phyloP scores from a whole-genome alignment of 1,140 invertebrate genomes.

The Philotrypesis tridentata region DNA sequence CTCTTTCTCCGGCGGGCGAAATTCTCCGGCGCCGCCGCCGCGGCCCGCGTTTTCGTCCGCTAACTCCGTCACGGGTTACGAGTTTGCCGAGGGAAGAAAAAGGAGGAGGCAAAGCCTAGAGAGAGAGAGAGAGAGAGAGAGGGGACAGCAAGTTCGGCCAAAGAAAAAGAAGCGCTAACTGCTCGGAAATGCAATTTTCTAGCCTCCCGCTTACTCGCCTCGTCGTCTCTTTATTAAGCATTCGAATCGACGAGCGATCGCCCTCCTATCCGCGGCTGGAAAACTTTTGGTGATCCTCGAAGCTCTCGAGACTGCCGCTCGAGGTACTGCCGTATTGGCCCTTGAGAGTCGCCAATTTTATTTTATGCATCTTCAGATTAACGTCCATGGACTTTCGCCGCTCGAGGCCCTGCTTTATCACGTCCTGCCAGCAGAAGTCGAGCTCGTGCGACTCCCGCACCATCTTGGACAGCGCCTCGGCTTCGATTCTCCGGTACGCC shows the following conservation, averaged over 20 bases:
- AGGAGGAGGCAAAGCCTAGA: background rate
- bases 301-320: background rate
- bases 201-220: background rate
- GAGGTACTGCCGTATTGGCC: background rate
- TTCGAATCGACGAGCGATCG: background rate
- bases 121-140: background rate
- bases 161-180: slow-evolving; percentile 20
- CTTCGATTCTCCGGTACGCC: slow-evolving; percentile 57
- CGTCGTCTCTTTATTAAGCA: slow-evolving; percentile 7
- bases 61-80: slow-evolving; percentile 38
- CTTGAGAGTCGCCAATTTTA: background rate
- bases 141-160: background rate
- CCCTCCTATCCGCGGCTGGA: background rate
- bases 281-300: background rate
- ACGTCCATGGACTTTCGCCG: slow-evolving; percentile 51
- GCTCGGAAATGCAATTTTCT: slow-evolving; percentile 1
- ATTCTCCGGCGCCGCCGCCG: slow-evolving; percentile 17
- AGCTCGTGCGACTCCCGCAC: slow-evolving; percentile 49
- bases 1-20: slow-evolving; percentile 1
- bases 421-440: slow-evolving; percentile 56
- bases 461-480: slow-evolving; percentile 52
- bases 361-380: slow-evolving; percentile 37
- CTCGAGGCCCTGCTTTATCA: slow-evolving; percentile 51
- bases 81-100: no score
- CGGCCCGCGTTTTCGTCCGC: slow-evolving; percentile 7